Evolutionary conservation across 2,113 vertebrate species (phyloP).

Genomic region (Pseudorhombus dupliciocellatus): DNA sequence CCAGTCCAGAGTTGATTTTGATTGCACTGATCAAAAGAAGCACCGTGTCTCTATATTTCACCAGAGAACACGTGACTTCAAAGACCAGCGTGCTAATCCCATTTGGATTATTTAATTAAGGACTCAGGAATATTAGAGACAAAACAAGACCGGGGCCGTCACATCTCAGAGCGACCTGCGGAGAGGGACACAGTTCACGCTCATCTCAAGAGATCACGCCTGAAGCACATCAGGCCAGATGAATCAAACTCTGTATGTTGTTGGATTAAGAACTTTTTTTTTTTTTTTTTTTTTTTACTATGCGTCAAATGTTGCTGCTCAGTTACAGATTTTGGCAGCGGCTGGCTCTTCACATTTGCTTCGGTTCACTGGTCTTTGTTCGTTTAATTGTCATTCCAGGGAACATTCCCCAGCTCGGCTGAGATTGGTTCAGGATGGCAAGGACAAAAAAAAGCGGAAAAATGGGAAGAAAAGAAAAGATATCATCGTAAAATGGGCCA

Average conservation of each 20-base stretch:
- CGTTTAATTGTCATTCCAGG: conserved; percentile 78
- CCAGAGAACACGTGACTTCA: conserved; percentile 55
- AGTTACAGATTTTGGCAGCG: conserved; percentile 65
- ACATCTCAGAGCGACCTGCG: conserved; percentile 25
- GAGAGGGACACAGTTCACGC: not conserved
- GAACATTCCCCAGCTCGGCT: conserved; percentile 66
- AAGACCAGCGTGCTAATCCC: conserved; percentile 68
- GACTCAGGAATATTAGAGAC: conserved; percentile 38
- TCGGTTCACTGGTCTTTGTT: conserved; percentile 76
- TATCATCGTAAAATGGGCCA: conserved; percentile 54
- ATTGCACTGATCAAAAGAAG: conserved; percentile 75
- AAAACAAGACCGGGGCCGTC: conserved; percentile 40
- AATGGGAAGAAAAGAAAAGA: conserved; percentile 26
- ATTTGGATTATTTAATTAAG: conserved; percentile 71
- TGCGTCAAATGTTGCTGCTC: conserved; percentile 43
- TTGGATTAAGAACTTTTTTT: conserved; percentile 8
- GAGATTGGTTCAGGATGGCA: conserved; percentile 78
- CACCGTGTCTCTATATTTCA: conserved; percentile 46
- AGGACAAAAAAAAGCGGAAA: conserved; percentile 41
- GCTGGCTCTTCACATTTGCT: conserved; percentile 65
- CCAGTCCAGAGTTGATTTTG: conserved; percentile 64
- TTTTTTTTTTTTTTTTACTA: conserved; percentile 28
- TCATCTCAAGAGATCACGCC: not conserved
- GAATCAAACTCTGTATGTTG: conserved; percentile 9
- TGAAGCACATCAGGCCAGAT: not conserved